Percentiles rank a stretch among this genome's conserved stretches.
These are phyloP conservation scores for Drosophila arizonae DNA, from an alignment of 1,140 invertebrate genomes.

Conservation along the genomic window DNA sequence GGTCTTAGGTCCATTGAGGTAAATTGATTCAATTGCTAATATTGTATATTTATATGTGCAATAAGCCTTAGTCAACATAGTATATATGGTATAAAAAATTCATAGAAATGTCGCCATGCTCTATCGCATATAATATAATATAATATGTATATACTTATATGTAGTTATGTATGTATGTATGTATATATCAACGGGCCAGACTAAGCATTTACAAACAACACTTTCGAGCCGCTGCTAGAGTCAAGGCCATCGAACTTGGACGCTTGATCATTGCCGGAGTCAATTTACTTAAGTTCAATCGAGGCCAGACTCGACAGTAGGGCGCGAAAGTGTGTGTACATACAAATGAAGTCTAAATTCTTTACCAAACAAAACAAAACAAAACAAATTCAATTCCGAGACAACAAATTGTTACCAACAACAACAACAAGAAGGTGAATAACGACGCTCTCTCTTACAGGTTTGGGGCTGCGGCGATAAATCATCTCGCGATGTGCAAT, in stretches of 20 bases:
- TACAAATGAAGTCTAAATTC: constrained; percentile 69
- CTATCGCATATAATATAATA: constrained; percentile 8
- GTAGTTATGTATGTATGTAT: constrained; percentile 42
- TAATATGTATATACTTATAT: constrained; percentile 48
- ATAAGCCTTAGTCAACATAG: constrained; percentile 72
- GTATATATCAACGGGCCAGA: constrained; percentile 58
- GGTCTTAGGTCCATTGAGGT: constrained; percentile 85
- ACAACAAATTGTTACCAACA: constrained; percentile 55
- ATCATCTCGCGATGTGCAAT: constrained; percentile 89
- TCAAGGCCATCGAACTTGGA: background rate
- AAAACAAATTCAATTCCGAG: constrained; percentile 5
- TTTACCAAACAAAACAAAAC: constrained; percentile 34
- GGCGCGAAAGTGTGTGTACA: constrained; percentile 32
- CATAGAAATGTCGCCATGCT: constrained; percentile 41
- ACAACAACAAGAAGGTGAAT: constrained; percentile 31
- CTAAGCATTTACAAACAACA: constrained; percentile 67
- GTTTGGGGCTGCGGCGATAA: constrained; percentile 94
- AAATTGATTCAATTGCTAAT: constrained; percentile 29
- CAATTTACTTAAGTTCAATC: background rate
- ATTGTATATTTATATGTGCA: constrained; percentile 62
- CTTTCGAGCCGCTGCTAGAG: constrained; percentile 18
- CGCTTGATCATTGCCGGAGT: background rate
- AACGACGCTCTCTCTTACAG: constrained; percentile 82
- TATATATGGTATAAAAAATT: constrained; percentile 70
- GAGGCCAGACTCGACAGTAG: constrained; percentile 6